Base-by-base conservation (phyloP, 1,140 invertebrate species). In the Caenorhabditis latens region DNA sequence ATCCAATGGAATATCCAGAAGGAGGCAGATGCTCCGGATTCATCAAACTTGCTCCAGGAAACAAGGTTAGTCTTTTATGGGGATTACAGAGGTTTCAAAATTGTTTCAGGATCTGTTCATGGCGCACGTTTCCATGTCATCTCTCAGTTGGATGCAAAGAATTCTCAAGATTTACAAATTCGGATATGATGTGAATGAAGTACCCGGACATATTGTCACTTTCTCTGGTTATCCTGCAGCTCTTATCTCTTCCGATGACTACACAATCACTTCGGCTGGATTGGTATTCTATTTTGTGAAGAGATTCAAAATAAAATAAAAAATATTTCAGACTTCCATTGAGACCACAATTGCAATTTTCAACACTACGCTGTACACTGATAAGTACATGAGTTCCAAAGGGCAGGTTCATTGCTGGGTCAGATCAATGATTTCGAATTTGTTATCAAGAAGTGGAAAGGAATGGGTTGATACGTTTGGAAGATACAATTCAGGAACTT, bases 211-310 rank as follows among this genome's bases (percentile, higher is more conserved):
- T 84, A 94, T 95, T 9, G 94, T 96, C 84, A 94, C 95, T 11
- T 96, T 97, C 93, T 96, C 96, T 2, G 96, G 96, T 0, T 98
- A 97, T 93, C 96, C 97, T 0, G 97, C 96, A 19, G 94, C 95
- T 0, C 91, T 98, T 1, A 95, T 95, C 53, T 97, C 96, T 46
- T 95, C 95, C 67, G 97, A 98, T 92, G 97, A 98, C 90, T 97
- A 95, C 92, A 97, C 97, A 91, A 92, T 95, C 13, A 93, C 94
- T 46, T 94, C 94, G 13, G 94, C 95, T 58, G 95, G 95, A 13
- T 91, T 96, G 91, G 94, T 95, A 90, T 89, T 92, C 53, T 7
- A 19, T 9, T 19, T 61, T 53, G 13, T 11, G 50, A 50, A 83
- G 19, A 2, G 88, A 21, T 32, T 84, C 21, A 32, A 43, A n/a